phyloP scores from a whole-genome alignment of 2,113 vertebrate genomes.

The Emydocephalus ijimae region DNA sequence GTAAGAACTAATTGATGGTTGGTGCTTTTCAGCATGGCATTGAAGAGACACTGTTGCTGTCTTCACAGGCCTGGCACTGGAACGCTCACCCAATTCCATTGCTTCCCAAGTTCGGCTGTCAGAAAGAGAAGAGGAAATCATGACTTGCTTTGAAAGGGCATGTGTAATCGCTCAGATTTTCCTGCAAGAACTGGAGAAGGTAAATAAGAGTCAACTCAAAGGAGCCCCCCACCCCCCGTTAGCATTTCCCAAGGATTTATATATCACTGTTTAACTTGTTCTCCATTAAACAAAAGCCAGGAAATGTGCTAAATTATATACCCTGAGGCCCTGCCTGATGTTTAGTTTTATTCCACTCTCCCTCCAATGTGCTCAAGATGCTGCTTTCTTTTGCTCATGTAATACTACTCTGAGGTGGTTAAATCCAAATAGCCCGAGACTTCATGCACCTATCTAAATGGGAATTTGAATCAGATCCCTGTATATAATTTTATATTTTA shows the following conservation, averaged over 20 bases:
- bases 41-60: conserved; percentile 27
- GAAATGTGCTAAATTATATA: not conserved
- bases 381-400: not conserved
- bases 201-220: conserved; percentile 54
- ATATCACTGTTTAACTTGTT: not conserved
- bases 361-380: not conserved
- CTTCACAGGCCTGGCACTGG: conserved; percentile 86
- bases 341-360: not conserved
- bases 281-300: not conserved
- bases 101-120: conserved; percentile 86
- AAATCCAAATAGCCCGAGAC: not conserved
- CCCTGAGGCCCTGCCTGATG: too few relatives aligned
- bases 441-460: not conserved
- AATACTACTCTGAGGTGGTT: not conserved
- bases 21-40: not conserved
- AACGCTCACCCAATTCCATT: conserved; percentile 82
- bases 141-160: conserved; percentile 87
- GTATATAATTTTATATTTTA: not conserved
- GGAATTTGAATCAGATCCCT: not conserved
- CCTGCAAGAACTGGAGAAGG: conserved; percentile 94
- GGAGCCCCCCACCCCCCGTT: not conserved
- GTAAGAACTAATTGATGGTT: not conserved
- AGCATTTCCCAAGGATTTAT: not conserved
- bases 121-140: conserved; percentile 88
- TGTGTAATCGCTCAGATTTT: conserved; percentile 86